Percentiles rank a stretch among this genome's conserved stretches.
phyloP scores from a whole-genome alignment of 2,888 invertebrate species.

The Carcina quercana region DNA sequence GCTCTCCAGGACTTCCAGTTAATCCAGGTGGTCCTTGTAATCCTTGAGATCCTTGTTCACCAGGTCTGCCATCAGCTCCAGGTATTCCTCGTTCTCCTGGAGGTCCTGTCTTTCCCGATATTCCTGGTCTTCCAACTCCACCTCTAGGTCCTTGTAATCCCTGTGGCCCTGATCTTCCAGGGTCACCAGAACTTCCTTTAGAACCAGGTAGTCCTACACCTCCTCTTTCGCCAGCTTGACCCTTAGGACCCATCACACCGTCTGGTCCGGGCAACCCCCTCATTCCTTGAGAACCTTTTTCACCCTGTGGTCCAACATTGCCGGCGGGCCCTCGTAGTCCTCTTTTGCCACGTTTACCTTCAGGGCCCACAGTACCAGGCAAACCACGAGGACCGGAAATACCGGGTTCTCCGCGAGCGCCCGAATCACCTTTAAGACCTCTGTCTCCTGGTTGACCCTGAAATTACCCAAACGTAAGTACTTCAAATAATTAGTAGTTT shows the following conservation, averaged over 20 bases:
- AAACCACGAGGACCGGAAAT: conserved; percentile 82
- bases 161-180: conserved; percentile 78
- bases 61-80: conserved; percentile 90
- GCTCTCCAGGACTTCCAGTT: conserved; percentile 85
- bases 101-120: conserved; percentile 80
- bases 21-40: conserved; percentile 86
- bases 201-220: conserved; percentile 59
- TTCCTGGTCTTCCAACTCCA: conserved; percentile 79
- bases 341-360: conserved; percentile 88
- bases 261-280: conserved; percentile 84
- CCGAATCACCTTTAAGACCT: conserved; percentile 86
- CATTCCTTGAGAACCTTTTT: conserved; percentile 79
- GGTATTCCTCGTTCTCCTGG: conserved; percentile 83
- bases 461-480: conserved; percentile 14
- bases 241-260: conserved; percentile 84
- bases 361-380: conserved; percentile 82
- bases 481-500: neutral
- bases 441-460: conserved; percentile 86
- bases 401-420: conserved; percentile 85
- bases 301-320: conserved; percentile 81
- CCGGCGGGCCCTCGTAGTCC: conserved; percentile 86
- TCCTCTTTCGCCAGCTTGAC: conserved; percentile 83
- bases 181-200: conserved; percentile 77
- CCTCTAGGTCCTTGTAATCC: conserved; percentile 80
- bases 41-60: conserved; percentile 87